A percentile compares a stretch with the other conserved stretches of the same genome.
phyloP scores from a whole-genome alignment of 2,888 invertebrate species.

The Frankliniella fusca region DNA sequence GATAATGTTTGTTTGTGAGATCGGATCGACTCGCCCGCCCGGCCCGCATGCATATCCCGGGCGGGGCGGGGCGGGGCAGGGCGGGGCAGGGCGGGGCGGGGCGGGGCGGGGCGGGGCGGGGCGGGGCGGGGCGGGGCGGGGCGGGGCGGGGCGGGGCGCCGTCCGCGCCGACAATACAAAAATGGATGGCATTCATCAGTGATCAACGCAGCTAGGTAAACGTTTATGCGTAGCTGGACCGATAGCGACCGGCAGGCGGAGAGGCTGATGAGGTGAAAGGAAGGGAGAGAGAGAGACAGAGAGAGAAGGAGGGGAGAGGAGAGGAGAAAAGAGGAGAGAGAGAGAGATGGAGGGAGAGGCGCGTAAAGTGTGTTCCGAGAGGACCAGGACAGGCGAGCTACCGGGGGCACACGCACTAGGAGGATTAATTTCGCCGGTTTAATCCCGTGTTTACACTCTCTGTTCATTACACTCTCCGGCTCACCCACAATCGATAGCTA shows the following conservation, averaged over 20 bases:
- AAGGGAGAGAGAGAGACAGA: not conserved
- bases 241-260: not conserved
- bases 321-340: not conserved
- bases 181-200: not conserved
- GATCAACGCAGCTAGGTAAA: not conserved
- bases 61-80: no score
- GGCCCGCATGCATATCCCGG: no score
- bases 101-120: no score
- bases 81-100: no score
- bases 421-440: not conserved
- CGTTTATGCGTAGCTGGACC: not conserved
- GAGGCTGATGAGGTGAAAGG: not conserved
- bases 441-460: constrained; percentile 1
- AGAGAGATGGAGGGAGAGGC: constrained; percentile 29
- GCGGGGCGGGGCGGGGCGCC: no score
- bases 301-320: not conserved
- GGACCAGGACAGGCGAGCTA: no score
- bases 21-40: no score
- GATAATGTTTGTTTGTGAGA: no score
- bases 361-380: constrained; percentile 4
- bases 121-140: no score
- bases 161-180: no score
- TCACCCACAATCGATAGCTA: constrained; percentile 29
- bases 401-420: constrained; percentile 20
- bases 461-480: not conserved